Conservation (phyloP, 2,888 invertebrate species). For the Ichneumoninae sp. region DNA sequence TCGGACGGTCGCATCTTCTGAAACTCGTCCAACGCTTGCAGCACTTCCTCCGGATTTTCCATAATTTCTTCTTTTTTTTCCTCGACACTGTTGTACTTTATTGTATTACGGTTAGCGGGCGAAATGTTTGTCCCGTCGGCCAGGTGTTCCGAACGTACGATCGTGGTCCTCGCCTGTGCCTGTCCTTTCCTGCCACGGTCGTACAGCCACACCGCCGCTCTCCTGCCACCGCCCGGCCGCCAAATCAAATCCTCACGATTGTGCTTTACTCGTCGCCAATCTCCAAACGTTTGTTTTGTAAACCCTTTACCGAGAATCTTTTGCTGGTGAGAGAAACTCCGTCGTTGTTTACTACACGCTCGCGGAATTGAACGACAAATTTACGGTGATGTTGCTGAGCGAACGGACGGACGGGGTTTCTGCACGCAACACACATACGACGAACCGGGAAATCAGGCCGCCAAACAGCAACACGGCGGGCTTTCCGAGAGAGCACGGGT, state of each 20-base stretch:
- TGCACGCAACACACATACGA: slow-evolving; percentile 13
- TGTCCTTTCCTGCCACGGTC: slow-evolving; percentile 12
- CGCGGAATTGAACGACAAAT: slow-evolving; percentile 2
- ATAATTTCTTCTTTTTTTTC: slow-evolving; percentile 82
- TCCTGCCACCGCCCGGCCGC: slow-evolving; percentile 46
- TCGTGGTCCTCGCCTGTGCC: slow-evolving; percentile 15
- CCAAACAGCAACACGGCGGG: slow-evolving; percentile 51
- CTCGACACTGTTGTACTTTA: background rate
- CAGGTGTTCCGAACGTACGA: slow-evolving; percentile 11
- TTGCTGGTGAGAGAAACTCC: background rate
- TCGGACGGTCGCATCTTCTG: slow-evolving; percentile 91
- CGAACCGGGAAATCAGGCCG: slow-evolving; percentile 49
- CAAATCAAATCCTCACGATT: slow-evolving; percentile 21
- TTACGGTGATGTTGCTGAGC: slow-evolving; percentile 13
- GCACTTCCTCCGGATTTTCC: slow-evolving; percentile 94
- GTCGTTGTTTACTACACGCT: slow-evolving; percentile 16
- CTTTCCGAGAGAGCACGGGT: background rate
- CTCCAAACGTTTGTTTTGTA: background rate
- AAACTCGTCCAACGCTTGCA: slow-evolving; percentile 93
- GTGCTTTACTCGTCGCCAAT: background rate
- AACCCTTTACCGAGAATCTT: background rate
- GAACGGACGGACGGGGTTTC: slow-evolving; percentile 37
- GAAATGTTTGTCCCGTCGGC: slow-evolving; percentile 7
- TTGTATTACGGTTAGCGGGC: background rate
- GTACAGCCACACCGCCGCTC: background rate